Evolutionary conservation across 2,113 vertebrate genomes (phyloP), one percentile per base, ranked within the genome.

Genomic region (Gallinago paraguaiae): DNA sequence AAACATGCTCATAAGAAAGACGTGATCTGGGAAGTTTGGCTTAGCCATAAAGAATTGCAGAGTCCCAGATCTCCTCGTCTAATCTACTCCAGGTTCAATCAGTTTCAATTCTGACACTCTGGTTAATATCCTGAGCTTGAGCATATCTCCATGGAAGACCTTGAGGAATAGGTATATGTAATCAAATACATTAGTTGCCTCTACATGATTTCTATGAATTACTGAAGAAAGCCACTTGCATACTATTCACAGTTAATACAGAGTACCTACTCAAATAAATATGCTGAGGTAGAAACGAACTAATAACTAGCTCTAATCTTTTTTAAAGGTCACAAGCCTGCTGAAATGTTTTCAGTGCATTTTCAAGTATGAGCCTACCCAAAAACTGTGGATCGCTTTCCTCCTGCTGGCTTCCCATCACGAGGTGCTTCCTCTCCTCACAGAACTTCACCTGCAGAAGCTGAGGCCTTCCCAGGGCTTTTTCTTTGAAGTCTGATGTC

Each of bases 301-400:
- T 64, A 85, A 77, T 11, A 82, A 35, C 24, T 50, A 76, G 7
- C 17, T 69, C 45, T 72, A 77, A 89, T 85, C 74, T 70, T 53
- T 89, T 92, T 63, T 56, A 77, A 74, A 74, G 41, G 43, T 70
- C 80, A 86, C 43, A 78, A 88, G 45, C 51, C 72, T 70, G 17
- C 12, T 77, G 33, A 92, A 92, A 57, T 19, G 13, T 69, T 86
- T 89, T 65, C 80, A 64, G 16, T 39, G 27, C 67, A 16, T 61
- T 72, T 91, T 64, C 35, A 87, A 46, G 64, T 17, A 46, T 16
- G 14, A 78, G 37, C 60, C 56, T 74, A 54, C 67, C 24, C 48
- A 51, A 89, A 67, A 37, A 11, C 22, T 37, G 70, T 48, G 76
- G 27, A 48, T 85, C 17, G 72, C 48, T 41, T 45, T n/a, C 15